phyloP scores from a whole-genome alignment of 2,888 invertebrate species.

The Tachina grossa region DNA sequence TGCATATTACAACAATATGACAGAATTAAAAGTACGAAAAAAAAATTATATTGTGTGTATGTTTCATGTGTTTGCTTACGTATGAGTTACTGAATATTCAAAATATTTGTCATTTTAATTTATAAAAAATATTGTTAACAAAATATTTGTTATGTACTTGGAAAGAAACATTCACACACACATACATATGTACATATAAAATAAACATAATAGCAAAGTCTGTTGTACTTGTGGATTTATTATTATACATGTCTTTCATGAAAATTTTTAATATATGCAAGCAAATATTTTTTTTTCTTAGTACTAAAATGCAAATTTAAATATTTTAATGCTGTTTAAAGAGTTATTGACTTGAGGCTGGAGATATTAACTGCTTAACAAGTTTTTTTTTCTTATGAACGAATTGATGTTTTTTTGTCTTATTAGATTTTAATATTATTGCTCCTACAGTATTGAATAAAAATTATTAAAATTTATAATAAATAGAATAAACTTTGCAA shows the following conservation, averaged over 20 bases:
- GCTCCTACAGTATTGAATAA: too few relatives aligned
- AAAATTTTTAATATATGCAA: constrained; percentile 38
- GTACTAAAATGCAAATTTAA: constrained; percentile 5
- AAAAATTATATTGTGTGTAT: constrained; percentile 33
- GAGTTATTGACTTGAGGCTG: too few relatives aligned
- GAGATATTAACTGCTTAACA: too few relatives aligned
- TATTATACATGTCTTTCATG: background rate
- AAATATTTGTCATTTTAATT: constrained; percentile 68
- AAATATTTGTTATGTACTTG: constrained; percentile 56
- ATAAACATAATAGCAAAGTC: background rate
- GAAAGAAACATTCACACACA: background rate
- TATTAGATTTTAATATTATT: too few relatives aligned
- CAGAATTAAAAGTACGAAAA: constrained; percentile 58
- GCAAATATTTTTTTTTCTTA: constrained; percentile 30
- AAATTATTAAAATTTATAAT: too few relatives aligned
- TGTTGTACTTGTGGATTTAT: constrained; percentile 20
- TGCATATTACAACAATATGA: constrained; percentile 64
- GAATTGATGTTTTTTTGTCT: too few relatives aligned
- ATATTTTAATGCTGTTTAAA: background rate
- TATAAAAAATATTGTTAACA: constrained; percentile 44
- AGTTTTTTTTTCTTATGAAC: too few relatives aligned
- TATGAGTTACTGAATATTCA: constrained; percentile 56
- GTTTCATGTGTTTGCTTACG: constrained; percentile 17
- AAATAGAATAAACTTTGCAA: too few relatives aligned
- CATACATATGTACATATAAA: background rate